phyloP scores from a whole-genome alignment of 2,797 vertebrate species.

The Ispidina picta region DNA sequence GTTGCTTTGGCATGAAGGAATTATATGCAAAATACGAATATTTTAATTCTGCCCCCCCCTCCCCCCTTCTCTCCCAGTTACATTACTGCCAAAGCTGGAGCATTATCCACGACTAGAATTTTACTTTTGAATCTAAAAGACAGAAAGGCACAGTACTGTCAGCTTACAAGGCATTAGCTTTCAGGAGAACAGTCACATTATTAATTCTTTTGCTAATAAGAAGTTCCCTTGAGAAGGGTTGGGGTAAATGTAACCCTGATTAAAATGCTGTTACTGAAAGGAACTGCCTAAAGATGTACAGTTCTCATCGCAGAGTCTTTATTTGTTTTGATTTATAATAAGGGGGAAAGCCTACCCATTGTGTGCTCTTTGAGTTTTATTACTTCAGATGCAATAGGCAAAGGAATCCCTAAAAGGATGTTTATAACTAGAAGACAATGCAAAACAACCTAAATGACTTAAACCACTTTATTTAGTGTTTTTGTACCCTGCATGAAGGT shows the following conservation, averaged over 20 bases:
- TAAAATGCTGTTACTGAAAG: constrained; percentile 36
- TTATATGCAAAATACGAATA: neutral
- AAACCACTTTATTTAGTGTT: neutral
- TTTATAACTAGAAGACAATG: neutral
- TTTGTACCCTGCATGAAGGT: neutral
- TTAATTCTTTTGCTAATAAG: neutral
- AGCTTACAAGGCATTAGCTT: neutral
- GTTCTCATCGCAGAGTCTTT: neutral
- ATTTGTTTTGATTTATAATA: constrained; percentile 5
- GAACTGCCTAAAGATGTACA: neutral
- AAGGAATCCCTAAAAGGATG: neutral
- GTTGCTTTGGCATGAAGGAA: neutral
- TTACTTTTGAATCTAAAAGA: neutral
- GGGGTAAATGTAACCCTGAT: neutral
- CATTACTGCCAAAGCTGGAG: neutral
- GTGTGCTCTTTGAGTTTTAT: neutral
- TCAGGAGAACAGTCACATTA: neutral
- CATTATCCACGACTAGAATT: neutral
- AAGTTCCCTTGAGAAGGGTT: neutral
- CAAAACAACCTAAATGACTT: neutral
- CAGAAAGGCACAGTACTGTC: neutral
- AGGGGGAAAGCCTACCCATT: neutral
- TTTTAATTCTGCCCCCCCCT: neutral
- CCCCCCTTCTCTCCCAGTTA: accelerated
- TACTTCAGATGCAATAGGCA: neutral